Percentiles rank a stretch among this genome's conserved stretches.
Conservation (phyloP, 64 coral and sea anemone species). For the Acropora yongei region DNA sequence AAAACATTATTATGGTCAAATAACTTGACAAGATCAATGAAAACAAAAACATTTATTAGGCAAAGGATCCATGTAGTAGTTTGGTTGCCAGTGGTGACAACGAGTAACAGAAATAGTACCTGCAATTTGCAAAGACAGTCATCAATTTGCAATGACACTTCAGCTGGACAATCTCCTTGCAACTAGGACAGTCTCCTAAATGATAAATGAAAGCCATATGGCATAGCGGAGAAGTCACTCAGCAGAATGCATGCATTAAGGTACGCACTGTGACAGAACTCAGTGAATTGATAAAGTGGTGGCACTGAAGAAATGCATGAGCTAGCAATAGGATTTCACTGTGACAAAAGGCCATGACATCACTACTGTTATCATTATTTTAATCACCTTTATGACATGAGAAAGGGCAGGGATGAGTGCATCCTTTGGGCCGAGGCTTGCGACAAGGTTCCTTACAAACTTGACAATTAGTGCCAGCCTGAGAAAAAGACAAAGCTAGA, state of each 20-base stretch:
- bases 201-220: neutral
- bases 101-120: conserved; percentile 25
- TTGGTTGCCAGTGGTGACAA: neutral
- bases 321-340: no score
- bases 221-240: no score
- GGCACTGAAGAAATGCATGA: neutral
- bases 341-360: no score
- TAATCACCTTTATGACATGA: conserved; percentile 82
- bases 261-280: no score
- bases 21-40: no score
- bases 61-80: no score
- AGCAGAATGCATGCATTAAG: no score
- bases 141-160: conserved; percentile 85
- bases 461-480: conserved; percentile 83
- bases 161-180: conserved; percentile 83
- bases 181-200: conserved; percentile 73
- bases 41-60: neutral
- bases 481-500: neutral
- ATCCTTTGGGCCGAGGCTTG: conserved; percentile 77
- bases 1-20: no score
- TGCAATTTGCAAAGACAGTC: conserved; percentile 81
- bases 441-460: conserved; percentile 83
- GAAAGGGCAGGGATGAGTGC: conserved; percentile 67
- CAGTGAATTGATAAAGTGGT: neutral
- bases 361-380: neutral